Percentiles rank a stretch among this genome's conserved stretches.
Conservation (phyloP, 2,888 invertebrate species). For the Noctua janthe region DNA sequence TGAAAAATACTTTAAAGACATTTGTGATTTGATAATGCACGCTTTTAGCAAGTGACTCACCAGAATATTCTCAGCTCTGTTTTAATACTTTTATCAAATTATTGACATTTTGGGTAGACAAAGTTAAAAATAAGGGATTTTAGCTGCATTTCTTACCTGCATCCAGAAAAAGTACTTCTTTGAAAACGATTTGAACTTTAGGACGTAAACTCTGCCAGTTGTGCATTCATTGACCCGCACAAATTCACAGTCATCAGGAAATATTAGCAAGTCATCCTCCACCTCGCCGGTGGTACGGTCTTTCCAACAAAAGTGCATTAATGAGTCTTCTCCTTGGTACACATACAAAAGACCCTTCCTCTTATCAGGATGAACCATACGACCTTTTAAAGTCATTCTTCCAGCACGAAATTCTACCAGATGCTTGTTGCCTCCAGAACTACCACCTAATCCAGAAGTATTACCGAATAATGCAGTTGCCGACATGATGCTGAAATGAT, state of each 20-base stretch:
- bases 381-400: conserved; percentile 98
- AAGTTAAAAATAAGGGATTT: background rate
- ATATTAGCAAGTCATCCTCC: conserved; percentile 99
- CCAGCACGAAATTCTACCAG: conserved; percentile 98
- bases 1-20: background rate
- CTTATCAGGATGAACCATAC: conserved; percentile 98
- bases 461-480: conserved; percentile 94
- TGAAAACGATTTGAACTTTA: conserved; percentile 98
- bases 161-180: conserved; percentile 99
- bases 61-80: background rate
- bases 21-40: too few relatives aligned
- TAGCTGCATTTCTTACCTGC: conserved; percentile 91
- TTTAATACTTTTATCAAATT: background rate
- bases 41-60: background rate
- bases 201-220: conserved; percentile 98
- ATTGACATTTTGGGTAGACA: background rate
- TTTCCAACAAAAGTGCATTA: conserved; percentile 99
- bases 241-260: conserved; percentile 99
- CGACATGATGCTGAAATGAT: conserved; percentile 87
- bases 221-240: conserved; percentile 98
- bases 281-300: conserved; percentile 97
- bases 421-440: conserved; percentile 96
- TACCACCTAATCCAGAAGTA: conserved; percentile 93
- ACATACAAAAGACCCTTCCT: conserved; percentile 98
- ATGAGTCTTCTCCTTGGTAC: conserved; percentile 98